Conservation (phyloP, 2,888 invertebrate genomes). For the Oligia strigilis region DNA sequence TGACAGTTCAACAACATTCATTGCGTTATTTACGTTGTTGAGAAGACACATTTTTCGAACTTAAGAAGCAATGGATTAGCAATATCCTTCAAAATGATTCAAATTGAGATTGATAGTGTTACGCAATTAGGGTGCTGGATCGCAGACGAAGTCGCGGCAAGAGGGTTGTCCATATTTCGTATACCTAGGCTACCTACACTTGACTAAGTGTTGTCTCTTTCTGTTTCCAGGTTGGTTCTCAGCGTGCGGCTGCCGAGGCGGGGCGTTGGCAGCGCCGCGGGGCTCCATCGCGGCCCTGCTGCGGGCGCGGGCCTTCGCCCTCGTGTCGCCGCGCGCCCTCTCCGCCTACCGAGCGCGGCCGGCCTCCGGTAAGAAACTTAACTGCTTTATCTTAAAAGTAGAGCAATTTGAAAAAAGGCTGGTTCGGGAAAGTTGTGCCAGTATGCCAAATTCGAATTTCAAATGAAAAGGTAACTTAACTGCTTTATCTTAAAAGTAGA, state of each 20-base stretch:
- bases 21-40: too few species aligned
- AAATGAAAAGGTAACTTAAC: not conserved
- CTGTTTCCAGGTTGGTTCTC: conserved; percentile 92
- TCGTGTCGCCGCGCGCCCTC: conserved; percentile 91
- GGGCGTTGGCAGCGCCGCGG: conserved; percentile 92
- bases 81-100: not conserved
- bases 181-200: not conserved
- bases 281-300: conserved; percentile 92
- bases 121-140: not conserved
- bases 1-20: too few species aligned
- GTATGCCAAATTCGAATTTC: not conserved
- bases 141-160: not conserved
- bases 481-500: not conserved
- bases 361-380: conserved; percentile 77
- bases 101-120: too few species aligned
- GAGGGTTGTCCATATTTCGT: not conserved
- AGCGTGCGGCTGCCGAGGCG: conserved; percentile 92
- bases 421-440: not conserved
- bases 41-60: too few species aligned
- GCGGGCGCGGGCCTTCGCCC: conserved; percentile 92
- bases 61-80: not conserved
- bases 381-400: not conserved
- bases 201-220: conserved; percentile 1
- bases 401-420: not conserved
- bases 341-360: conserved; percentile 91